Conservation (phyloP, 2,113 vertebrate species). For the Eidolon helvum region DNA sequence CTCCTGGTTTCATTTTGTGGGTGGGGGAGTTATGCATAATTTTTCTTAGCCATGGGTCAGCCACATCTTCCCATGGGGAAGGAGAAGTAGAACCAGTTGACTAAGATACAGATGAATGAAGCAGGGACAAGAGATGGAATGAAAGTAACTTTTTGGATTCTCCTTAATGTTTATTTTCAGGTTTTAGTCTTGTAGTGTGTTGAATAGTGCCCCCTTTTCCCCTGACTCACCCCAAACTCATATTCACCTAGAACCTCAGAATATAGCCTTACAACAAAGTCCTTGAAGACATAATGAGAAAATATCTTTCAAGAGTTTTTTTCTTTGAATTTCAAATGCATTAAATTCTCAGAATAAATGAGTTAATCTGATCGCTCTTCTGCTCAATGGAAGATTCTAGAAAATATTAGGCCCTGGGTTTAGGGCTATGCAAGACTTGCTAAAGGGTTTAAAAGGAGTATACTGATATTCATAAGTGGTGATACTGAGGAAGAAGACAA, state of each 20-base stretch:
- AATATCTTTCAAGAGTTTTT: neutral
- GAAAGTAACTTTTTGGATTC: neutral
- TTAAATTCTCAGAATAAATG: neutral
- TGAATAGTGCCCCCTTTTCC: neutral
- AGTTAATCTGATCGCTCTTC: neutral
- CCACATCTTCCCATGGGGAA: neutral
- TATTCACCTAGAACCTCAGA: neutral
- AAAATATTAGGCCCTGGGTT: neutral
- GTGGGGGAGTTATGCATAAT: neutral
- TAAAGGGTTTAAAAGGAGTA: neutral
- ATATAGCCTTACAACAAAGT: neutral
- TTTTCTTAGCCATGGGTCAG: neutral
- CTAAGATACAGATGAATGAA: neutral
- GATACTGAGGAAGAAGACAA: neutral
- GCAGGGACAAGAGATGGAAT: neutral
- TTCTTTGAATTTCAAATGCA: neutral
- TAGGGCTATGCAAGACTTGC: neutral
- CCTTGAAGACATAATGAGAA: neutral
- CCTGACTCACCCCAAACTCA: neutral
- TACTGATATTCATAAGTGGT: neutral
- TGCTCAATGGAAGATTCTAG: neutral
- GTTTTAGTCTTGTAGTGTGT: neutral
- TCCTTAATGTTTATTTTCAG: neutral
- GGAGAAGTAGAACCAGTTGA: neutral
- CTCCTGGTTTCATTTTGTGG: neutral